These are phyloP conservation scores for Iselma pallidipennis DNA, from an alignment of 2,888 invertebrate species.

Conservation along the genomic window DNA sequence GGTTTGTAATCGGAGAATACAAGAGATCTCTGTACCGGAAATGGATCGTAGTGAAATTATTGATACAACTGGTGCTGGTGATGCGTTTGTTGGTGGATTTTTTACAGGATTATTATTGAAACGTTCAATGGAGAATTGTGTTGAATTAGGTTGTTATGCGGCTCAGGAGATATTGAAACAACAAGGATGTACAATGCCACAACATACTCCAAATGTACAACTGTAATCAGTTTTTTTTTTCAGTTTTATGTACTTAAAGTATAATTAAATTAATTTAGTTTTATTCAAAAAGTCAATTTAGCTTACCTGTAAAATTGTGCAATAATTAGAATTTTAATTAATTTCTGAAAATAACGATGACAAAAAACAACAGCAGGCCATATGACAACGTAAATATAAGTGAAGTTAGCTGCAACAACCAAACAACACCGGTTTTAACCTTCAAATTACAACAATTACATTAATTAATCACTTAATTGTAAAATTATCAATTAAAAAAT, in stretches of 20 bases:
- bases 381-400: neutral
- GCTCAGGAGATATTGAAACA: constrained; percentile 58
- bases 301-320: neutral
- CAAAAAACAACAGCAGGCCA: neutral
- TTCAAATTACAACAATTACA: too few species aligned
- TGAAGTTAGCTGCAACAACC: neutral
- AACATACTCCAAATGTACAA: constrained; percentile 8
- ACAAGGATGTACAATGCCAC: constrained; percentile 58
- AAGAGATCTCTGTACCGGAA: constrained; percentile 49
- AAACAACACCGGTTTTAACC: neutral
- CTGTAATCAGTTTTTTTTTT: too few species aligned
- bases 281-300: neutral
- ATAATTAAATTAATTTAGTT: neutral
- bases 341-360: neutral
- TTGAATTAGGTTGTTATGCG: constrained; percentile 55
- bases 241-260: neutral
- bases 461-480: too few species aligned
- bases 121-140: constrained; percentile 53
- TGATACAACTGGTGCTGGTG: constrained; percentile 66
- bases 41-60: constrained; percentile 53
- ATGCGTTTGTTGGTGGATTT: constrained; percentile 65
- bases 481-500: too few species aligned
- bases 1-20: constrained; percentile 34
- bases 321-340: neutral
- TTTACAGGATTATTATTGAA: constrained; percentile 57